phyloP scores from a whole-genome alignment of 2,797 vertebrate genomes.

The Thunnus albacares region DNA sequence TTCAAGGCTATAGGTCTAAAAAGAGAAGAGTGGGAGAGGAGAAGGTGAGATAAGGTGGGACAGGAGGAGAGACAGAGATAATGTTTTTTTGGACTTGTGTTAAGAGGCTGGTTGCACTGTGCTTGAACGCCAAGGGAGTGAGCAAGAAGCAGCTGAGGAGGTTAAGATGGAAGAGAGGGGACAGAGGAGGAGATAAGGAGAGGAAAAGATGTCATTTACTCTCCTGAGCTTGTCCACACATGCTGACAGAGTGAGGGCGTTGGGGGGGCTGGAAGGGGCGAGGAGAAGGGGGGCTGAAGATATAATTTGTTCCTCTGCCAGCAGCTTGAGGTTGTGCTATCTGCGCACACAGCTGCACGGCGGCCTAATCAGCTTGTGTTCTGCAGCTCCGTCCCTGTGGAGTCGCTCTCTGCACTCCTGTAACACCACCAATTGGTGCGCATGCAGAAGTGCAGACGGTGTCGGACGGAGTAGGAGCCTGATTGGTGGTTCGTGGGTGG shows the following conservation, averaged over 20 bases:
- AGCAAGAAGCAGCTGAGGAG: slow-evolving; percentile 28
- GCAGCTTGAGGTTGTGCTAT: slow-evolving; percentile 72
- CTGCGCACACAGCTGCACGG: slow-evolving; percentile 67
- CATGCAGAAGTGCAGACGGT: slow-evolving; percentile 48
- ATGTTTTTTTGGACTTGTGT: slow-evolving; percentile 31
- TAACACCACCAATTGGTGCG: slow-evolving; percentile 56
- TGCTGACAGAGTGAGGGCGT: slow-evolving; percentile 42
- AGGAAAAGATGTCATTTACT: slow-evolving; percentile 60
- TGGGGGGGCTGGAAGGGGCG: not conserved
- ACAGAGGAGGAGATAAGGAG: slow-evolving; percentile 54
- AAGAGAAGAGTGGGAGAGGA: slow-evolving; percentile 6
- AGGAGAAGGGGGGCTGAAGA: slow-evolving; percentile 46
- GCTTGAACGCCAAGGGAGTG: slow-evolving; percentile 27
- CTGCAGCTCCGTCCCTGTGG: slow-evolving; percentile 53
- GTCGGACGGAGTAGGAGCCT: not conserved
- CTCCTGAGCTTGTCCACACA: slow-evolving; percentile 53
- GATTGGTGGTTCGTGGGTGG: not conserved
- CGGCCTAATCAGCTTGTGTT: slow-evolving; percentile 71
- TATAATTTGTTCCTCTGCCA: slow-evolving; percentile 66
- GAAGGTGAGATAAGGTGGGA: slow-evolving; percentile 45
- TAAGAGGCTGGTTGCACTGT: slow-evolving; percentile 29
- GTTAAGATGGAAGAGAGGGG: slow-evolving; percentile 48
- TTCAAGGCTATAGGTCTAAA: slow-evolving; percentile 23
- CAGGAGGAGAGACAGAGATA: slow-evolving; percentile 56
- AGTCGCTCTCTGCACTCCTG: slow-evolving; percentile 48